A percentile compares a stretch with the other conserved stretches of the same genome.
Evolutionary conservation across 2,113 vertebrate genomes (phyloP).

Genomic region (Petrocephalus zakoni): DNA sequence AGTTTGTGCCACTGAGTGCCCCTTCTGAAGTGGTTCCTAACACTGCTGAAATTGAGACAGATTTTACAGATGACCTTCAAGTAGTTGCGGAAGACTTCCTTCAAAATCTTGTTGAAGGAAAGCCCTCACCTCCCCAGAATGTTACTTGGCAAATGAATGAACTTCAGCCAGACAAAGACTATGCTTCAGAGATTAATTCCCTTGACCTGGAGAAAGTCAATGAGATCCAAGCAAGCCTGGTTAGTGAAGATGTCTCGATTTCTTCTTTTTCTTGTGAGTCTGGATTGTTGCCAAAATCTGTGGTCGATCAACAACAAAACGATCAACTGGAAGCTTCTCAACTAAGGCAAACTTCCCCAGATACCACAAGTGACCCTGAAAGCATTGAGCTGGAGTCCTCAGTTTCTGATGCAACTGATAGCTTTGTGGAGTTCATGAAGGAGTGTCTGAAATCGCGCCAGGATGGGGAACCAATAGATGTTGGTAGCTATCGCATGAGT

Average conservation of each 20-base stretch:
- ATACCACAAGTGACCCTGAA: constrained; percentile 37
- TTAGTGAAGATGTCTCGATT: background rate
- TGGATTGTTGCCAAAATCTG: background rate
- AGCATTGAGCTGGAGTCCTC: constrained; percentile 33
- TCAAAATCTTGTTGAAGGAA: constrained; percentile 19
- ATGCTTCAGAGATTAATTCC: constrained; percentile 12
- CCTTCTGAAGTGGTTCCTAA: background rate
- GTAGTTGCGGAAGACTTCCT: constrained; percentile 30
- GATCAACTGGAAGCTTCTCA: background rate
- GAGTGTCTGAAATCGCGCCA: constrained; percentile 62
- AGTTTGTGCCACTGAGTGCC: constrained; percentile 16
- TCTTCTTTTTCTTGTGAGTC: background rate
- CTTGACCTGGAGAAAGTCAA: background rate
- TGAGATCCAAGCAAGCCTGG: background rate
- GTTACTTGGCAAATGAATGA: constrained; percentile 27
- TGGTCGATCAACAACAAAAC: constrained; percentile 23
- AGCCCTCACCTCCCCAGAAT: constrained; percentile 21
- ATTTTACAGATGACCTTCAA: constrained; percentile 8
- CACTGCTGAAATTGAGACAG: background rate
- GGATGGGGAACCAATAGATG: constrained; percentile 45
- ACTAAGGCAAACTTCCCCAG: constrained; percentile 22
- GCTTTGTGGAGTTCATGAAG: constrained; percentile 70
- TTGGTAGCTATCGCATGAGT: background rate
- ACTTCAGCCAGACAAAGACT: constrained; percentile 18
- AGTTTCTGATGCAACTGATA: constrained; percentile 51